Base-by-base conservation (phyloP, 2,888 invertebrate species). In the Tipula confusa region DNA sequence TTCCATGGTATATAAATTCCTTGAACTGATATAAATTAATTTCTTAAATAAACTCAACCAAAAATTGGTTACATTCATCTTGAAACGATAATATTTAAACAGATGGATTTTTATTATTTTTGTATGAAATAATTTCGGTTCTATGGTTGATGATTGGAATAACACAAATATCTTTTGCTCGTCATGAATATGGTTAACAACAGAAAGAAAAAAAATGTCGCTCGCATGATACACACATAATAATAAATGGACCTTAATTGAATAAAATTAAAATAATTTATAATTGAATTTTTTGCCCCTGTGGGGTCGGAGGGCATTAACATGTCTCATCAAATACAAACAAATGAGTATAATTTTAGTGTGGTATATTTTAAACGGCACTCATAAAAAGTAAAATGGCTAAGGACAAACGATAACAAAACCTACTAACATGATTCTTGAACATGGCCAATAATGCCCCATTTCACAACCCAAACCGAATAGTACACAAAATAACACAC, bases 11-110 rank as follows among this genome's bases (percentile, higher is more conserved):
- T 24, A 64, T 24, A 24, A 64, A 43, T 43, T 43, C 43, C 64
- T 3, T 24, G 24, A 64, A 64, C 24, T 64, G 24, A 24, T 64
- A 64, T 9, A 64, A 64, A 64, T 64, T 64, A 64, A 64, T 64
- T 64, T 64, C 24, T 64, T 64, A 64, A 64, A 64, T 64, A 64
- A 64, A 64, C 64, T 64, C 3, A 18, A 24, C 64, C 64, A 64
- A 64, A 64, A 64, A 64, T 18, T 64, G 64, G 64, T 64, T 64
- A 64, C 24, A 64, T 43, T 24, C 64, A 64, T 9, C 64, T 24
- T 64, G 64, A 64, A 64, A 64, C 64, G 64, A 64, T 64, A 64
- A 64, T 24, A 64, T 64, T 64, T 64, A 24, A 64, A 64, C 64
- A 64, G 64, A 64, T 64, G 64, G 64, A 64, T 64, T 64, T n/a